These are phyloP conservation scores for Halcyon senegalensis DNA, from an alignment of 2,113 vertebrate species.

Conservation along the genomic window DNA sequence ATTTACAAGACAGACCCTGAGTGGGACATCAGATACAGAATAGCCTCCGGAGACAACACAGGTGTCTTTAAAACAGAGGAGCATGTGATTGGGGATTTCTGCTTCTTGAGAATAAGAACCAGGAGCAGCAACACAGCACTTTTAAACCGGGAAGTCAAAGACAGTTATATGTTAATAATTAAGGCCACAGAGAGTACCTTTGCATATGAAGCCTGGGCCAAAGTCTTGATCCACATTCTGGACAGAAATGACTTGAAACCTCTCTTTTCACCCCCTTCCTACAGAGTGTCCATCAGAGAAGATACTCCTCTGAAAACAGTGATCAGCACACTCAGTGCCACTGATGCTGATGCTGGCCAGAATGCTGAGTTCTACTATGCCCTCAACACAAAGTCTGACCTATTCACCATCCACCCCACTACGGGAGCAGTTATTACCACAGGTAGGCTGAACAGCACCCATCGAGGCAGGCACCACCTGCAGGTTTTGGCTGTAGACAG, in stretches of 20 bases:
- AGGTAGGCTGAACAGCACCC: conserved; percentile 84
- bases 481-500: conserved; percentile 93
- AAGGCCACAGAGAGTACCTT: conserved; percentile 86
- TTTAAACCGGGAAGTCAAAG: conserved; percentile 91
- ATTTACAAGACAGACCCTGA: conserved; percentile 77
- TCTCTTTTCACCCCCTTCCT: conserved; percentile 94
- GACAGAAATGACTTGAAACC: conserved; percentile 95
- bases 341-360: conserved; percentile 91
- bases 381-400: conserved; percentile 81
- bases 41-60: conserved; percentile 85
- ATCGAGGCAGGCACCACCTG: conserved; percentile 80
- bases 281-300: conserved; percentile 85
- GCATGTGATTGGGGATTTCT: conserved; percentile 87
- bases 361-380: conserved; percentile 91
- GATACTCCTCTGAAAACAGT: conserved; percentile 82
- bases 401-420: conserved; percentile 88
- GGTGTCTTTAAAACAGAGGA: conserved; percentile 89
- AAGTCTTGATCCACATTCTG: conserved; percentile 87
- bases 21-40: conserved; percentile 85
- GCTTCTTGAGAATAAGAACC: conserved; percentile 91
- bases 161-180: conserved; percentile 87
- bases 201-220: conserved; percentile 80
- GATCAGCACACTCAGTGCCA: conserved; percentile 88
- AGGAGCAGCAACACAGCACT: conserved; percentile 85
- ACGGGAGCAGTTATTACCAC: conserved; percentile 84